These are phyloP conservation scores for Atethmia centrago DNA, from an alignment of 2,888 invertebrate genomes.

Conservation along the genomic window DNA sequence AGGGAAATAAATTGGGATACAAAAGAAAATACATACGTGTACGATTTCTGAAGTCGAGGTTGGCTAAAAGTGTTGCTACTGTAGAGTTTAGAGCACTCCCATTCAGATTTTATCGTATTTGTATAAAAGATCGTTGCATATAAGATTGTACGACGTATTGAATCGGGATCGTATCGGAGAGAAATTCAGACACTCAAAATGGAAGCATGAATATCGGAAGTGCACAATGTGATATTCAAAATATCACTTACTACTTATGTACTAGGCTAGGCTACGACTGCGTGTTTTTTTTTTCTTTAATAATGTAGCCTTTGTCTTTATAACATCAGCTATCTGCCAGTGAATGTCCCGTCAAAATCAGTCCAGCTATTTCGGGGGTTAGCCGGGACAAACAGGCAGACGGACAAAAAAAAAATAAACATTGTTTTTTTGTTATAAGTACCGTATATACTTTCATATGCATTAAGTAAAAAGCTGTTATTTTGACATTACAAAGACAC, in stretches of 20 bases:
- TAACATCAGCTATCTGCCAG: too few relatives aligned
- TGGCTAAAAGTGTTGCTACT: constrained; percentile 7
- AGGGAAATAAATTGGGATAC: background rate
- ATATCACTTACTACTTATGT: constrained; percentile 5
- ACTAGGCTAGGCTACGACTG: background rate
- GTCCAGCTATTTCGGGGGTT: too few relatives aligned
- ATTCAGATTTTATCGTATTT: constrained; percentile 30
- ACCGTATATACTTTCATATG: too few relatives aligned
- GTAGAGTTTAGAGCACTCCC: constrained; percentile 11
- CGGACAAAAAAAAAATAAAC: too few relatives aligned
- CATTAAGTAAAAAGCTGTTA: too few relatives aligned
- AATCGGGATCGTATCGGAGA: constrained; percentile 29
- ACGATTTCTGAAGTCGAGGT: background rate
- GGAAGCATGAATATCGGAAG: constrained; percentile 17
- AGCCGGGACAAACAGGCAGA: too few relatives aligned
- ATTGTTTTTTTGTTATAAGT: too few relatives aligned
- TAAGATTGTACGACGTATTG: constrained; percentile 44
- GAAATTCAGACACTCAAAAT: constrained; percentile 29
- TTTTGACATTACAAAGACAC: too few relatives aligned
- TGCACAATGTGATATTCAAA: constrained; percentile 28
- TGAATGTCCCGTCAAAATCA: too few relatives aligned
- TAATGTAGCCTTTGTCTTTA: too few relatives aligned
- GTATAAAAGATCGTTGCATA: constrained; percentile 35
- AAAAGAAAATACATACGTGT: background rate
- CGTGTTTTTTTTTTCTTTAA: too few relatives aligned